Evolutionary conservation across 2,888 invertebrate genomes (phyloP).

Genomic region (Bellardia bayeri): DNA sequence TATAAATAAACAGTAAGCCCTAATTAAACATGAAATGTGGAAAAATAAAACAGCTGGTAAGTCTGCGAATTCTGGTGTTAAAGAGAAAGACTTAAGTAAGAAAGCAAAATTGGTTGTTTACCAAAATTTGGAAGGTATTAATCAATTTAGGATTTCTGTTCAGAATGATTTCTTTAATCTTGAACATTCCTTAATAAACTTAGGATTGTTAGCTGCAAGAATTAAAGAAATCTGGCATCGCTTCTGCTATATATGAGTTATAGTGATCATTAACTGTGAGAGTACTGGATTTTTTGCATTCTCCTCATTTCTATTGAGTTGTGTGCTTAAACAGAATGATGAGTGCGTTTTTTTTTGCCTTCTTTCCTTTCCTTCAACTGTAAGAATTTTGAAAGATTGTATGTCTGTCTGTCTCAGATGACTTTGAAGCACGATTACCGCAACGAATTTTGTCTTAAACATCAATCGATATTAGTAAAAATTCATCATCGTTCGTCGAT

Average conservation of each 20-base stretch:
- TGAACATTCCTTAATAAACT: neutral
- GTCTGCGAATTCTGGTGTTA: neutral
- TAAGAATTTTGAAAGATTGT: constrained; percentile 45
- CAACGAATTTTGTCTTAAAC: constrained; percentile 66
- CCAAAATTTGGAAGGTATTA: neutral
- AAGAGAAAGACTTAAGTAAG: neutral
- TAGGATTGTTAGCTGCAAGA: neutral
- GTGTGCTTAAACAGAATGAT: constrained; percentile 59
- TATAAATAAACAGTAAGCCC: constrained; percentile 7
- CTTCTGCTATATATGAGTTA: neutral
- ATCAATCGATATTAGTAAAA: constrained; percentile 67
- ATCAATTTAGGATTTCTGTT: neutral
- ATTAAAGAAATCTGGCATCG: neutral
- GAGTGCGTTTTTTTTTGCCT: constrained; percentile 50
- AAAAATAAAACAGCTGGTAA: too few relatives aligned
- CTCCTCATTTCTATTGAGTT: neutral
- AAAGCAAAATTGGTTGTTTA: neutral
- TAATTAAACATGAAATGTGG: neutral
- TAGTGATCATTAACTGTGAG: neutral
- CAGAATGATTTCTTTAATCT: too few relatives aligned
- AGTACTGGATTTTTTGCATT: constrained; percentile 11
- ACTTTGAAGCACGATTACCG: constrained; percentile 70
- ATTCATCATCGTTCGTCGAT: constrained; percentile 33
- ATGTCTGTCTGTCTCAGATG: constrained; percentile 16
- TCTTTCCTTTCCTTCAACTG: constrained; percentile 10